Evolutionary conservation across 2,113 vertebrate species (phyloP), one percentile per base, ranked within the genome.

Genomic region (Chiloscyllium plagiosum): DNA sequence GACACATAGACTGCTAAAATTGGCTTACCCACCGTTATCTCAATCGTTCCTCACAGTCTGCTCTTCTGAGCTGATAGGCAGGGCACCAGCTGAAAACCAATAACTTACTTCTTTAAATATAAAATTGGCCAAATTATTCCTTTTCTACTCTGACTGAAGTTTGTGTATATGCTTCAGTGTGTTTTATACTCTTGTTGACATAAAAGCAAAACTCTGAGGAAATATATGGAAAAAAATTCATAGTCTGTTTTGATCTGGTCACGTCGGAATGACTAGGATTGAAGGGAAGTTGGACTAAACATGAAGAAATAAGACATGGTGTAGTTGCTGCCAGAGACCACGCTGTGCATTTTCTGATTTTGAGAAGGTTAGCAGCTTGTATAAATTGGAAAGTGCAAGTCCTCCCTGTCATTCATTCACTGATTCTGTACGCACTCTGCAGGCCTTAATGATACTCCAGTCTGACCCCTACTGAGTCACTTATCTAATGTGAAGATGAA

Each of bases 401-500:
- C 29, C 65, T 68, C 61, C 89, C 61, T 93, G 61, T 66, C 89
- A 93, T 93, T 93, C 89, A 93, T 33, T 93, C 89, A 65, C 33
- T 93, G 61, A 93, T 66, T 93, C 61, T 93, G 61, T 93, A 42
- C 66, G 89, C n/a, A 3, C 19, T 66, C 61, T 19, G 5, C 61
- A 93, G 61, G 4, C 33, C 89, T 93, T 93, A 93, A 93, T 93
- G 89, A 93, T 37, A 93, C 89, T 93, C 6, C 61, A 93, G 89
- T 37, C 89, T 66, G 89, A 93, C 89, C 89, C 65, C 61, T 42
- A 93, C 61, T 37, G 61, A 37, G 89, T 93, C 89, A 93, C 61
- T 93, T 93, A 93, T 93, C n/a, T 37, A 66, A 93, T 93, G 89
- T 66, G 89, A 66, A 93, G 89, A 66, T 93, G 89, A 93, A 93